A percentile compares a stretch with the other conserved stretches of the same genome.
Evolutionary conservation across 2,797 vertebrate genomes (phyloP).

Genomic region (Buceros bicornis): DNA sequence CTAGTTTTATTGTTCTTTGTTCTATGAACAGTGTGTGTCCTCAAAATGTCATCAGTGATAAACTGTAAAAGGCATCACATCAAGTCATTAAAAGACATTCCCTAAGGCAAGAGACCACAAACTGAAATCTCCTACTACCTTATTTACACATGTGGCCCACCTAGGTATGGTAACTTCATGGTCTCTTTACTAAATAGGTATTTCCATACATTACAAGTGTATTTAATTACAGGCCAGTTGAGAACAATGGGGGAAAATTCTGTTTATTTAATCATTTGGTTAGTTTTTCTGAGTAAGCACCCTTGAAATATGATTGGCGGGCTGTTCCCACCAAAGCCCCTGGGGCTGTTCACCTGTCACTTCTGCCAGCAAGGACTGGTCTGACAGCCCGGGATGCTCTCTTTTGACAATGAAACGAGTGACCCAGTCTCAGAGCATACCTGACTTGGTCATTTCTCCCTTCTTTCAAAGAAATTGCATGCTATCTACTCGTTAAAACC

Average conservation of each 20-base stretch:
- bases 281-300: background rate
- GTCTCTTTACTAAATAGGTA: background rate
- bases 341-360: slow-evolving; percentile 55
- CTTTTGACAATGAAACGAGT: slow-evolving; percentile 15
- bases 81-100: slow-evolving; percentile 86
- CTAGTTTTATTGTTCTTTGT: slow-evolving; percentile 77
- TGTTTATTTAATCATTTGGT: slow-evolving; percentile 41
- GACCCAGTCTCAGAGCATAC: background rate
- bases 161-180: background rate
- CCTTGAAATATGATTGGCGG: slow-evolving; percentile 16
- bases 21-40: slow-evolving; percentile 78
- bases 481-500: background rate
- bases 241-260: background rate
- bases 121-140: slow-evolving; percentile 68
- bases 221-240: background rate
- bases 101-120: slow-evolving; percentile 81
- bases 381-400: background rate
- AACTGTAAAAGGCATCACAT: slow-evolving; percentile 83
- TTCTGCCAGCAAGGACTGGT: background rate
- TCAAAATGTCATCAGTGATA: slow-evolving; percentile 88
- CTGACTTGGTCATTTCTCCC: background rate
- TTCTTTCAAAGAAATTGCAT: background rate
- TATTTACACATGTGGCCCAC: slow-evolving; percentile 63
- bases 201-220: slow-evolving; percentile 12
- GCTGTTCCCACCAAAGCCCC: background rate